phyloP scores from a whole-genome alignment of 2,797 vertebrate species.

The Falco berigora region DNA sequence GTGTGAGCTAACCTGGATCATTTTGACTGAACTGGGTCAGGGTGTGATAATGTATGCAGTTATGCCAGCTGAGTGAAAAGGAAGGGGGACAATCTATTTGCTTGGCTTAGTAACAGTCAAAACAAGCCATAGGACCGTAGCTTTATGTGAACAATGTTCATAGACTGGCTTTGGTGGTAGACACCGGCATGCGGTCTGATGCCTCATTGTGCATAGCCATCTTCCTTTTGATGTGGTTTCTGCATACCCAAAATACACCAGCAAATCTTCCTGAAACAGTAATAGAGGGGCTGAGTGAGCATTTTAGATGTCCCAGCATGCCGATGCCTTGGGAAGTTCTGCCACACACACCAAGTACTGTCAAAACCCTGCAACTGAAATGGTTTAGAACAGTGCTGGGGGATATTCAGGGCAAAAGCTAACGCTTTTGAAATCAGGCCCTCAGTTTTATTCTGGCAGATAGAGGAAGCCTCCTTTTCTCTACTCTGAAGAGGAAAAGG shows the following conservation, averaged over 20 bases:
- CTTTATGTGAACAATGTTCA: background rate
- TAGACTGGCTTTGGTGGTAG: background rate
- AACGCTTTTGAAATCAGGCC: background rate
- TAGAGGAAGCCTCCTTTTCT: background rate
- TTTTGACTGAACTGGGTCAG: constrained; percentile 63
- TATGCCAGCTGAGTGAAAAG: background rate
- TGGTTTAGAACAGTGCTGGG: background rate
- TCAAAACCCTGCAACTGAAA: background rate
- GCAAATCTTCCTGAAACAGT: background rate
- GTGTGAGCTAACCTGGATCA: constrained; percentile 46
- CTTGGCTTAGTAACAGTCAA: constrained; percentile 3
- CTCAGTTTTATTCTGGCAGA: background rate
- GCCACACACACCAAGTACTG: background rate
- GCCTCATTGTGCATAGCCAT: background rate
- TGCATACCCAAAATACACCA: background rate
- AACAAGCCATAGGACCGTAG: background rate
- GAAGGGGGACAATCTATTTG: background rate
- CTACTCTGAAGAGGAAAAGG: background rate
- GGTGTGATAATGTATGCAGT: background rate
- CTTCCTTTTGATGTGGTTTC: background rate
- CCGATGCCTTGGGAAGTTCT: background rate
- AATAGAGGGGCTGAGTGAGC: background rate
- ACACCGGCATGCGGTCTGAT: background rate
- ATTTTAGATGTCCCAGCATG: background rate
- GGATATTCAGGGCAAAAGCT: background rate